A percentile compares a stretch with the other conserved stretches of the same genome.
Evolutionary conservation across 2,113 vertebrate species (phyloP).

Genomic region (Psilopsiagon aymara): DNA sequence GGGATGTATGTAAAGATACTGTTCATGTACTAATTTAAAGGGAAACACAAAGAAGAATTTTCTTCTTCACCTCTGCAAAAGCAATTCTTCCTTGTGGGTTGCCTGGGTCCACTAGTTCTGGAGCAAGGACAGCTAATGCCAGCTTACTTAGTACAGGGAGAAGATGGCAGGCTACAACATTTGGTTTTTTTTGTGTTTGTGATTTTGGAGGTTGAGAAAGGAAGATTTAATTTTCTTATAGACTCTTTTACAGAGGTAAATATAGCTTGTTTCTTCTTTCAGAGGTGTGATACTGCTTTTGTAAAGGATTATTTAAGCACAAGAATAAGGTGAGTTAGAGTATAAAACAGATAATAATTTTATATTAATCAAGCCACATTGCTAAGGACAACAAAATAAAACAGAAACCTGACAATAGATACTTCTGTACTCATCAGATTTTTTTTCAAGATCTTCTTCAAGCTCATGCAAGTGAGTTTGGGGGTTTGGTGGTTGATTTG

Average conservation of each 20-base stretch:
- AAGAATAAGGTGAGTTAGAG: not conserved
- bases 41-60: not conserved
- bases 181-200: not conserved
- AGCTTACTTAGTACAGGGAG: not conserved
- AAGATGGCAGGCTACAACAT: not conserved
- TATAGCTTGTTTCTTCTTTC: not conserved
- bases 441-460: not conserved
- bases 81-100: not conserved
- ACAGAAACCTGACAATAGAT: not conserved
- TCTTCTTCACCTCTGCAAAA: not conserved
- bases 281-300: not conserved
- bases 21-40: not conserved
- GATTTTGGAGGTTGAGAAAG: not conserved
- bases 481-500: not conserved
- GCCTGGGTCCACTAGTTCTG: not conserved
- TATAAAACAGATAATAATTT: not conserved
- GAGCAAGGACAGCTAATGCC: not conserved
- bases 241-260: not conserved
- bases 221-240: not conserved
- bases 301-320: not conserved
- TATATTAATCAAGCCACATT: not conserved
- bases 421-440: not conserved
- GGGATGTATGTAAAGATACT: not conserved
- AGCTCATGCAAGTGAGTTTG: not conserved
- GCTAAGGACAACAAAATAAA: not conserved